Conservation (phyloP, 2,888 invertebrate species). For the Gasteruption jaculator region DNA sequence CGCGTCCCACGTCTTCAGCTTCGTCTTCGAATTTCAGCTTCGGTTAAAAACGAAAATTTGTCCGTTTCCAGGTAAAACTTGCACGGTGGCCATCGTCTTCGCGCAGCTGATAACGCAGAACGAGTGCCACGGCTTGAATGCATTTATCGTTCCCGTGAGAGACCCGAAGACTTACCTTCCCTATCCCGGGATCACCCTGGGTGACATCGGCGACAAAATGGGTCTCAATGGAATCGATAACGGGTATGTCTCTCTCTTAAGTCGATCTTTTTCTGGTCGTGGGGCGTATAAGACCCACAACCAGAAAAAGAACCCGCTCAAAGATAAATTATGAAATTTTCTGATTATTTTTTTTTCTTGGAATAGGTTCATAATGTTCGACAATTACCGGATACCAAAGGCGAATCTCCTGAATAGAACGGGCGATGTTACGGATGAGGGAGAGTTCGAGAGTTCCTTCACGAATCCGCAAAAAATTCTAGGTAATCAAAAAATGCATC, state of each 20-base stretch:
- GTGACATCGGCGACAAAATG: constrained; percentile 90
- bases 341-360: constrained; percentile 20
- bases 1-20: no score
- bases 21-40: no score
- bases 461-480: constrained; percentile 82
- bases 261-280: no score
- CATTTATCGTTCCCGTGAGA: constrained; percentile 82
- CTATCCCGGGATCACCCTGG: constrained; percentile 80
- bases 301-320: no score
- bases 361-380: constrained; percentile 78
- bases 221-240: constrained; percentile 91
- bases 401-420: constrained; percentile 82
- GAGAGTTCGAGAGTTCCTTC: constrained; percentile 84
- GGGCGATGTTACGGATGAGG: constrained; percentile 84
- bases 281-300: no score
- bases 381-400: constrained; percentile 81
- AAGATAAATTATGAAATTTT: constrained; percentile 2
- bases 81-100: constrained; percentile 82
- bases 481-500: constrained; percentile 56
- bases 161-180: constrained; percentile 72
- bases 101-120: constrained; percentile 82
- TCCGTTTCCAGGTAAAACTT: constrained; percentile 63
- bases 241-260: constrained; percentile 58
- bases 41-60: no score
- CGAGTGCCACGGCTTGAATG: constrained; percentile 79